Evolutionary conservation across 2,888 invertebrate genomes (phyloP).

Genomic region (Dolichomitus sp.): DNA sequence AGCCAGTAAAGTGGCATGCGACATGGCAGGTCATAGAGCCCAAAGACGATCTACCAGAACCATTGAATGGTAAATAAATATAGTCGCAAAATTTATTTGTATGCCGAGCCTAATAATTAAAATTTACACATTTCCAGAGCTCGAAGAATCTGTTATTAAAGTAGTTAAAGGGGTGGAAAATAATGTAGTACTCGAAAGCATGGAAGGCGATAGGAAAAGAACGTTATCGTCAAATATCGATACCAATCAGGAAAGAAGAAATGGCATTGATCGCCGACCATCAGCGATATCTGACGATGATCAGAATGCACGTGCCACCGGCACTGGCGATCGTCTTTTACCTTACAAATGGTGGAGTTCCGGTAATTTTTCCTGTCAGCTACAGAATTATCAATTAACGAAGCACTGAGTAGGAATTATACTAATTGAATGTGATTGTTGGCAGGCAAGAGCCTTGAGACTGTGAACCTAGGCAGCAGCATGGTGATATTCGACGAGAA

Average conservation of each 20-base stretch:
- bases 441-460: slow-evolving; percentile 84
- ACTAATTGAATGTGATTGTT: slow-evolving; percentile 13
- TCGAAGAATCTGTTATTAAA: slow-evolving; percentile 14
- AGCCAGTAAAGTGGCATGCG: slow-evolving; percentile 91
- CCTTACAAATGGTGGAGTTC: slow-evolving; percentile 67
- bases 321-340: slow-evolving; percentile 9
- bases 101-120: background rate
- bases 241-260: slow-evolving; percentile 14
- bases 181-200: slow-evolving; percentile 14
- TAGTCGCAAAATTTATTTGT: background rate
- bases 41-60: slow-evolving; percentile 71
- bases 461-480: slow-evolving; percentile 88
- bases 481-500: slow-evolving; percentile 88
- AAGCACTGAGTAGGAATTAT: slow-evolving; percentile 4
- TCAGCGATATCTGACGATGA: slow-evolving; percentile 30
- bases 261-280: slow-evolving; percentile 16
- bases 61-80: slow-evolving; percentile 57
- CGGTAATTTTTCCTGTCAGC: slow-evolving; percentile 53
- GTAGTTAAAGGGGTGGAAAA: background rate
- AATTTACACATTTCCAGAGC: slow-evolving; percentile 33
- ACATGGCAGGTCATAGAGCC: slow-evolving; percentile 71
- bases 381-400: background rate
- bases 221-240: slow-evolving; percentile 1
- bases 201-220: background rate
- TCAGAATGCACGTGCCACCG: background rate